These are phyloP conservation scores for Batillaria attramentaria DNA, from an alignment of 1,140 invertebrate genomes.

Conservation along the genomic window DNA sequence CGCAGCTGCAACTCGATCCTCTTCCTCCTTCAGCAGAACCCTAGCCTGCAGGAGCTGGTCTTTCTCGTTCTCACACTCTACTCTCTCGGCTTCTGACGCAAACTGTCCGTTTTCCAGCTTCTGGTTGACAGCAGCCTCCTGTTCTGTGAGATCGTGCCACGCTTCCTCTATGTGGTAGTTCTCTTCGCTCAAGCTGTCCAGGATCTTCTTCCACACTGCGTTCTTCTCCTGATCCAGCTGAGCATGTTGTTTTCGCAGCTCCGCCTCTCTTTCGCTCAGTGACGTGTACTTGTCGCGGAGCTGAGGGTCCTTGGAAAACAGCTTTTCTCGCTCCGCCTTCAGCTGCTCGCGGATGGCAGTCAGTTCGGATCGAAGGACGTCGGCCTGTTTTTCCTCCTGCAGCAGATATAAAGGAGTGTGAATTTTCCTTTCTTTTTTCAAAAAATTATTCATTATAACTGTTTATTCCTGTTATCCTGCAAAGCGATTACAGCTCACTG, in stretches of 20 bases:
- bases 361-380: constrained; percentile 34
- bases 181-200: constrained; percentile 53
- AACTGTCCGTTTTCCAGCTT: constrained; percentile 31
- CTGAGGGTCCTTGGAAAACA: constrained; percentile 42
- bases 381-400: constrained; percentile 22
- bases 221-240: constrained; percentile 44
- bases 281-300: constrained; percentile 46
- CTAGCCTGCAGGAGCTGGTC: constrained; percentile 55
- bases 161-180: constrained; percentile 60
- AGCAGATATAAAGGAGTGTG: neutral
- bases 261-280: constrained; percentile 39
- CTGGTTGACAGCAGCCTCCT: constrained; percentile 47
- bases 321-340: constrained; percentile 25
- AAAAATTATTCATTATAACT: neutral
- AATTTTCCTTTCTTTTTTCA: neutral
- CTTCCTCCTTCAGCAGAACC: constrained; percentile 55
- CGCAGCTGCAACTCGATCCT: constrained; percentile 52
- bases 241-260: constrained; percentile 37
- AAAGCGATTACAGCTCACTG: neutral
- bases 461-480: neutral
- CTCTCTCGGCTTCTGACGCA: constrained; percentile 47
- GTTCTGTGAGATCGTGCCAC: constrained; percentile 59
- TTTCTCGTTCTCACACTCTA: constrained; percentile 43
- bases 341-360: constrained; percentile 40
- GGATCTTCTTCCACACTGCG: constrained; percentile 46